These are phyloP conservation scores for Amyelois transitella DNA, from an alignment of 1,140 invertebrate species.

Conservation along the genomic window DNA sequence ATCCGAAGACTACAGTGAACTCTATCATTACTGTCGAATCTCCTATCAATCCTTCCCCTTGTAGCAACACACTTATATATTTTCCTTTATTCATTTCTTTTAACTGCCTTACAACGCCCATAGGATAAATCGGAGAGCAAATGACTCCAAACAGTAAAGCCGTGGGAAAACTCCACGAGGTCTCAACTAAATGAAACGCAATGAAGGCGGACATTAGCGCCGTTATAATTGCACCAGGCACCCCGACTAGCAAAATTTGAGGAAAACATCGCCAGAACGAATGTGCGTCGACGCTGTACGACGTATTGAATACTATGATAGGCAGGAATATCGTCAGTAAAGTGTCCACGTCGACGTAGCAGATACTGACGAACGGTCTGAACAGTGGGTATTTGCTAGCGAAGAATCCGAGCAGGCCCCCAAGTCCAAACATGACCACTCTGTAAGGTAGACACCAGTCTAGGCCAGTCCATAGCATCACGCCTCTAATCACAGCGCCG, in stretches of 20 bases:
- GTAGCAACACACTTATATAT: slow-evolving; percentile 50
- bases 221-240: slow-evolving; percentile 45
- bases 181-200: slow-evolving; percentile 51
- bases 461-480: slow-evolving; percentile 45
- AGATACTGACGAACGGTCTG: slow-evolving; percentile 45
- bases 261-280: slow-evolving; percentile 56
- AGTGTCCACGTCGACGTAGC: slow-evolving; percentile 48
- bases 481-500: slow-evolving; percentile 44
- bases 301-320: slow-evolving; percentile 48
- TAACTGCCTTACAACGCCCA: slow-evolving; percentile 53
- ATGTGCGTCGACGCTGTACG: slow-evolving; percentile 52
- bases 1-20: slow-evolving; percentile 53
- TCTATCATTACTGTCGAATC: slow-evolving; percentile 61
- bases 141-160: slow-evolving; percentile 52
- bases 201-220: slow-evolving; percentile 48
- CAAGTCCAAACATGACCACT: slow-evolving; percentile 53
- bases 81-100: slow-evolving; percentile 55
- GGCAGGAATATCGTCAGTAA: slow-evolving; percentile 44
- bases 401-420: slow-evolving; percentile 45
- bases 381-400: slow-evolving; percentile 39
- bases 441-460: slow-evolving; percentile 39
- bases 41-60: slow-evolving; percentile 57
- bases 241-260: slow-evolving; percentile 52
- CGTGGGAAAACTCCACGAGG: slow-evolving; percentile 49
- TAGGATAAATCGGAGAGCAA: slow-evolving; percentile 56